Base-by-base conservation (phyloP, 53 echinoderm and acorn worm species). In the Mesocentrotus franciscanus region DNA sequence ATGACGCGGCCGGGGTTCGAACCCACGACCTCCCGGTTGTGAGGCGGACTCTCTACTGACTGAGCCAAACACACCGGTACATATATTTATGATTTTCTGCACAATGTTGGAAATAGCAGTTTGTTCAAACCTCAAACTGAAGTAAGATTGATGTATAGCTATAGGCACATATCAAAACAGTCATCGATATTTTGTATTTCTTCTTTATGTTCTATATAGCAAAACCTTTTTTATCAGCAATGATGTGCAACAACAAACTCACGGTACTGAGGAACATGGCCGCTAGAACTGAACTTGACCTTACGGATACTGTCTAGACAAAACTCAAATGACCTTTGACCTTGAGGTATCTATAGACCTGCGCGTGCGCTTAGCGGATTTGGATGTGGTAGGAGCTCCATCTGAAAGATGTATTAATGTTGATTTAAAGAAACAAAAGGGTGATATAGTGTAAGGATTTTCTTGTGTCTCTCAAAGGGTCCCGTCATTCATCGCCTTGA, bases 261-360 rank as follows among this genome's bases (percentile, higher is more conserved):
- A 64, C 20, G 64, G 4, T n/a, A 79, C 32, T 18, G 32, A 5
- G 16, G 58, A 56, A 85, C 24, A 85, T 56, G 8, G 56, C 0
- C 13, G 81, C 9, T 20, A 8, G 42, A 9, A 17, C 81, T 81
- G 81, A 39, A 39, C 81, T 39, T 81, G 81, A 36, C 81, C 81
- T 81, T 81, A 39, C 16, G 39, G 81, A 81, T 81, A 81, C 17
- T 20, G 81, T 81, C 81, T 81, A 81, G 81, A 81, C 81, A 81
- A 78, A 32, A 32, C 78, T 34, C 33, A 32, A 32, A 78, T 78
- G 33, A 42, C 42, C 81, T 81, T 81, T 81, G 81, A 90, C 61
- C 24, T 56, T 60, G 90, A 29, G 58, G 7, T 59, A 90, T 81
- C 81, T 81, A 17, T 17, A 15, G 81, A 20, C 42, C 81, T 3